Conservation (phyloP, 2,797 vertebrate genomes). For the Apodemus agrarius region DNA sequence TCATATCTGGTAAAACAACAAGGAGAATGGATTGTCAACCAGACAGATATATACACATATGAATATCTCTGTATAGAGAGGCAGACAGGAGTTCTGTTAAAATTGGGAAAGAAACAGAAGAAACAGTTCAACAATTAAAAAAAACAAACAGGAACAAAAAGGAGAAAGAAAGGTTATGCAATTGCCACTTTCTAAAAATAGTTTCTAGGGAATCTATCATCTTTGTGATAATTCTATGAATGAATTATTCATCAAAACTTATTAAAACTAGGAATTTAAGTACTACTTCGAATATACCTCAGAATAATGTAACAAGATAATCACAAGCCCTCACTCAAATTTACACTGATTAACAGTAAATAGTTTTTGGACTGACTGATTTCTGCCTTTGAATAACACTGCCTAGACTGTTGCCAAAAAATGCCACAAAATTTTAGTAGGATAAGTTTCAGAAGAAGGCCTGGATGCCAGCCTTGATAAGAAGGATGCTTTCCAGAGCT, state of each 20-base stretch:
- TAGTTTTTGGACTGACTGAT: constrained; percentile 54
- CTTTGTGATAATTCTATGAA: background rate
- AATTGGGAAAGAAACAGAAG: background rate
- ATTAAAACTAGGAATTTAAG: constrained; percentile 74
- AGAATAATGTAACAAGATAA: constrained; percentile 63
- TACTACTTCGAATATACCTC: constrained; percentile 61
- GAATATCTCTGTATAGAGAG: rapidly evolving
- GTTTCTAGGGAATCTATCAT: background rate
- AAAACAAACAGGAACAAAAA: background rate
- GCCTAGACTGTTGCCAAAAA: constrained; percentile 36
- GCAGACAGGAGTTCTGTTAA: background rate
- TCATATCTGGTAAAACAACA: constrained; percentile 8
- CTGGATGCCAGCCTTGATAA: constrained; percentile 22
- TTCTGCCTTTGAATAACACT: constrained; percentile 62
- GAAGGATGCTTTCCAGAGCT: constrained; percentile 55
- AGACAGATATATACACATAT: background rate
- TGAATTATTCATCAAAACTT: constrained; percentile 73
- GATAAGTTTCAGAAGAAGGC: constrained; percentile 18
- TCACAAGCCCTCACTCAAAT: constrained; percentile 69
- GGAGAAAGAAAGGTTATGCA: constrained; percentile 10
- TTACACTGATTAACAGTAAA: constrained; percentile 64
- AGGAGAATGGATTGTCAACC: background rate
- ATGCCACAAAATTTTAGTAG: constrained; percentile 20
- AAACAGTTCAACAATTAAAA: background rate
- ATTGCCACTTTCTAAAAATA: constrained; percentile 69